These are phyloP conservation scores for Ophion ventricosus DNA, from an alignment of 2,888 invertebrate genomes.

Conservation along the genomic window DNA sequence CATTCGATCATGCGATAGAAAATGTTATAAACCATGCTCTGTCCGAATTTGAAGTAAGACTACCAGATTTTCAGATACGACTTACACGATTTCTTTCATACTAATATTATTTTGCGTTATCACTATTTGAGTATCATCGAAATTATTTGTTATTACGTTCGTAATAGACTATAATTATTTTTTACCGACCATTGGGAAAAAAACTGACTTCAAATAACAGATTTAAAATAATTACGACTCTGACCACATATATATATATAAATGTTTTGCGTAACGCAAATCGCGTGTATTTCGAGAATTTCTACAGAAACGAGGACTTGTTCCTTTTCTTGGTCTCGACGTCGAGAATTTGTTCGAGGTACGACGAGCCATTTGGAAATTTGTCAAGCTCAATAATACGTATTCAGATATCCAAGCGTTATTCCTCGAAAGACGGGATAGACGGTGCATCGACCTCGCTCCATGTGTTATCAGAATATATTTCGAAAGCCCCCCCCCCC, in stretches of 20 bases:
- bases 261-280: no score
- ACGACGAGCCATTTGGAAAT: slow-evolving; percentile 37
- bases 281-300: neutral
- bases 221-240: neutral
- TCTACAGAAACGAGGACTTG: neutral
- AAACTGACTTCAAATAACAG: neutral
- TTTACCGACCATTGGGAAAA: no score
- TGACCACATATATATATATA: neutral
- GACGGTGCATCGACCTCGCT: slow-evolving; percentile 52
- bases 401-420: slow-evolving; percentile 46
- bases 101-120: no score
- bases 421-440: slow-evolving; percentile 31
- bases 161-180: no score
- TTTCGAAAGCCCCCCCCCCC: slow-evolving; percentile 31
- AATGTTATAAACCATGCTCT: no score
- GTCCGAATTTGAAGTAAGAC: no score
- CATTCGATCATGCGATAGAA: no score
- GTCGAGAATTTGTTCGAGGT: neutral
- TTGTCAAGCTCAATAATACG: slow-evolving; percentile 53
- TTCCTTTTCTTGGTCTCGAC: slow-evolving; percentile 4
- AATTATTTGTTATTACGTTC: no score
- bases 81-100: no score
- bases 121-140: no score
- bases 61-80: no score
- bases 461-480: slow-evolving; percentile 45